Percentiles rank a stretch among this genome's conserved stretches.
These are phyloP conservation scores for Lithobates sylvaticus DNA, from an alignment of 2,797 vertebrate genomes.

Conservation along the genomic window DNA sequence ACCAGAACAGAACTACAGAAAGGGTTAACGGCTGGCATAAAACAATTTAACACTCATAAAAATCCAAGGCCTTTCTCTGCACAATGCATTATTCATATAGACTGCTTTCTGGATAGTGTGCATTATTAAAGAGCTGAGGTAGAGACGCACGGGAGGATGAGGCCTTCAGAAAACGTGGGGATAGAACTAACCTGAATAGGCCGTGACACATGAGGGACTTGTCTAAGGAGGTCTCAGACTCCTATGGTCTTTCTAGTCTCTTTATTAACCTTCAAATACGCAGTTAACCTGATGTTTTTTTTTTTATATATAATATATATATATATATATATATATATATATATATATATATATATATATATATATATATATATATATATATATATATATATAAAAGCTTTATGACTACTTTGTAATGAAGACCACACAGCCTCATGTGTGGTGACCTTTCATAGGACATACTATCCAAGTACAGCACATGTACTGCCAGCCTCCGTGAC, in stretches of 20 bases:
- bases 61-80: slow-evolving; percentile 15
- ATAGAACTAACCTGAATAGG: not conserved
- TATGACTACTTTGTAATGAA: too few relatives aligned
- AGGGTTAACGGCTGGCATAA: slow-evolving; percentile 11
- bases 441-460: not conserved
- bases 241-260: too few relatives aligned
- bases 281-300: too few relatives aligned
- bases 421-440: too few relatives aligned
- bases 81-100: slow-evolving; percentile 73
- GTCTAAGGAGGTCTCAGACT: not conserved
- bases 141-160: slow-evolving; percentile 17
- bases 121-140: slow-evolving; percentile 57
- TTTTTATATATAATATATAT: too few relatives aligned
- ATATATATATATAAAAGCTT: too few relatives aligned
- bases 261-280: too few relatives aligned
- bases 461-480: not conserved
- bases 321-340: too few relatives aligned
- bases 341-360: too few relatives aligned
- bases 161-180: not conserved
- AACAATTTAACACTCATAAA: slow-evolving; percentile 29
- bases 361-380: too few relatives aligned
- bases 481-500: not conserved
- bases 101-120: slow-evolving; percentile 65
- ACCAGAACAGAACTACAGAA: not conserved
- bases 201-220: not conserved